phyloP scores from a whole-genome alignment of 1,140 invertebrate species.

The Diabrotica undecimpunctata region DNA sequence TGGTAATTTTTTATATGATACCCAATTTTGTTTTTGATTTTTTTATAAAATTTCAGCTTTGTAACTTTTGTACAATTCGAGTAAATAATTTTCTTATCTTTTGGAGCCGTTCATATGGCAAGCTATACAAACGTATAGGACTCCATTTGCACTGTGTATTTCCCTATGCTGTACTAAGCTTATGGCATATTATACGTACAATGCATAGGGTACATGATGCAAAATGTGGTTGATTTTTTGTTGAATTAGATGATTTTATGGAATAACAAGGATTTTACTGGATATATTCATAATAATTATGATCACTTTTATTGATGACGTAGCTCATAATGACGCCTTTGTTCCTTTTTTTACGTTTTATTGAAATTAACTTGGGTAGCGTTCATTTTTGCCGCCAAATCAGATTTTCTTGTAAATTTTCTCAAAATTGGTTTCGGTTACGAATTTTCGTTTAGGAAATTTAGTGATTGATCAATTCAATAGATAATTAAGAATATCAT shows the following conservation, averaged over 20 bases:
- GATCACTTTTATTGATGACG: conserved; percentile 41
- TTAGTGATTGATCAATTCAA: not conserved
- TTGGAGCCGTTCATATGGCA: conserved; percentile 46
- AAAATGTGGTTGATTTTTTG: conserved; percentile 25
- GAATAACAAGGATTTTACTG: conserved; percentile 11
- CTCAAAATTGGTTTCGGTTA: not conserved
- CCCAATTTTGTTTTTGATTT: conserved; percentile 34
- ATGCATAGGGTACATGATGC: conserved; percentile 25
- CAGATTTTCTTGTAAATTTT: not conserved
- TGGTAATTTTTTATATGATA: conserved; percentile 27
- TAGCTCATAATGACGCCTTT: conserved; percentile 35
- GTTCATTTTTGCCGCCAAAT: conserved; percentile 35
- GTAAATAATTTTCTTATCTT: conserved; percentile 29
- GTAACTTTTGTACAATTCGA: conserved; percentile 17
- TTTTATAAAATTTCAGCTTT: conserved; percentile 24
- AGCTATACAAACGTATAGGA: conserved; percentile 42
- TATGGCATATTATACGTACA: conserved; percentile 31
- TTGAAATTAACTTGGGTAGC: conserved; percentile 23
- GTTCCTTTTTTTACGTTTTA: conserved; percentile 28
- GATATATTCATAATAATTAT: conserved; percentile 22
- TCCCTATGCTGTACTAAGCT: conserved; percentile 38
- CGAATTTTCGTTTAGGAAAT: not conserved
- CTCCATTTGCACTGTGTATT: conserved; percentile 45
- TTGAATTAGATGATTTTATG: conserved; percentile 21
- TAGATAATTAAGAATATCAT: not conserved